Evolutionary conservation across 1,140 invertebrate species (phyloP), one percentile per base, ranked within the genome.

Genomic region (Neuroterus valhalla): DNA sequence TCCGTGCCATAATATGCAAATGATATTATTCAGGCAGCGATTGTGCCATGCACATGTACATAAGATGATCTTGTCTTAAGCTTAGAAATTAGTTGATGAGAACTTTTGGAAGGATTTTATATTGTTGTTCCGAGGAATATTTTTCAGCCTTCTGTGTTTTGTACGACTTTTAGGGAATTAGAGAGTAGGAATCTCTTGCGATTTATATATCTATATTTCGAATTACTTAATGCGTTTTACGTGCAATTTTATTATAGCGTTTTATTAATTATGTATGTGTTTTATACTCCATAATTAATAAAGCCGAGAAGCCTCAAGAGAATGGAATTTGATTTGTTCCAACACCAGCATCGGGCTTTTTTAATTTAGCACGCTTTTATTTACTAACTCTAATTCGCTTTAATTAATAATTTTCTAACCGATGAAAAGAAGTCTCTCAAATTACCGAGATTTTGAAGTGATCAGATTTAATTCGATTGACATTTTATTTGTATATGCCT

Each of bases 211-310:
- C 23, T 26, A 12, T 55, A 55, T 26, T 14, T 26, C 19, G 14
- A 55, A 62, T 62, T n/a, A 31, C 21, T 62, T 62, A 62, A 62
- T 62, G 55, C 23, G 23, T 62, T 31, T 62, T n/a, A 62, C 23
- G 55, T 62, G 12, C 26, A 62, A 5, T 31, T 62, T 62, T 62
- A 62, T 23, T 62, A 62, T 62, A 62, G 14, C 3, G 26, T 23
- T 68, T 79, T 79, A 81, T 80, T 78, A 79, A 80, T 78, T 76
- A 80, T 83, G 75, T 80, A 74, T 76, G 69, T 79, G 80, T 62
- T 48, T 62, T 62, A 31, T 62, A 62, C 31, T n/a, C 23, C 55
- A 52, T 52, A 62, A 62, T 62, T 62, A 62, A 62, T 62, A 62
- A 62, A 62, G 55, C 23, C 55, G 55, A 62, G 52, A 15, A 26